phyloP scores from a whole-genome alignment of 35 echinoderm and acorn worm genomes.

The Stichopus chloronotus region DNA sequence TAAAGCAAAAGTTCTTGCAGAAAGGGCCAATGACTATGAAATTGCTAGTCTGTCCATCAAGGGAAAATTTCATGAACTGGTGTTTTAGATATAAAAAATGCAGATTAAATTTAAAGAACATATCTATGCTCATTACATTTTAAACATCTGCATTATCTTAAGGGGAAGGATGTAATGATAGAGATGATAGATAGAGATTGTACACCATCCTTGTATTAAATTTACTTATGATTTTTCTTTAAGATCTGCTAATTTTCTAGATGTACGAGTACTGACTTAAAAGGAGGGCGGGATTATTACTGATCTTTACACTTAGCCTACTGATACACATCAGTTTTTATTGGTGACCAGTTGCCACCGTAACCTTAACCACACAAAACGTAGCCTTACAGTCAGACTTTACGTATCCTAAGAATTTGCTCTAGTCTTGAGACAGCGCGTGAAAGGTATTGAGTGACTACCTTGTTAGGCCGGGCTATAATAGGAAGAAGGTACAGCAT shows the following conservation, averaged over 20 bases:
- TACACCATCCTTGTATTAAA: slow-evolving; percentile 34
- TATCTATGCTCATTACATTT: too few relatives aligned
- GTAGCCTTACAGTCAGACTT: slow-evolving; percentile 6
- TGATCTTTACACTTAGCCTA: slow-evolving; percentile 22
- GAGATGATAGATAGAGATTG: too few relatives aligned
- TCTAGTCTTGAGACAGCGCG: background rate
- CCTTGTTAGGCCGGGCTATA: background rate
- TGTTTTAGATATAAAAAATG: too few relatives aligned
- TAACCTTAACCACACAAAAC: background rate
- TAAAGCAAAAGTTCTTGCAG: too few relatives aligned
- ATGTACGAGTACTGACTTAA: background rate
- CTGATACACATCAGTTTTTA: slow-evolving; percentile 44
- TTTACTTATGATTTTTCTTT: slow-evolving; percentile 18
- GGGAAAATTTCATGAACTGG: too few relatives aligned
- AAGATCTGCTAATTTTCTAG: slow-evolving; percentile 21
- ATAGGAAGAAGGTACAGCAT: background rate
- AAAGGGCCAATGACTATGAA: too few relatives aligned
- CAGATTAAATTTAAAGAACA: too few relatives aligned
- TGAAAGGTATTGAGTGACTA: slow-evolving; percentile 20
- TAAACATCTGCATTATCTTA: too few relatives aligned
- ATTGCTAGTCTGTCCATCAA: too few relatives aligned
- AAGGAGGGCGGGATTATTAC: background rate
- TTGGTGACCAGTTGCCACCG: background rate
- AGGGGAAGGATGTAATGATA: too few relatives aligned
- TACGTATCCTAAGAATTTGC: background rate